Conservation (phyloP, 2,113 vertebrate species). For the Arvicanthis niloticus region DNA sequence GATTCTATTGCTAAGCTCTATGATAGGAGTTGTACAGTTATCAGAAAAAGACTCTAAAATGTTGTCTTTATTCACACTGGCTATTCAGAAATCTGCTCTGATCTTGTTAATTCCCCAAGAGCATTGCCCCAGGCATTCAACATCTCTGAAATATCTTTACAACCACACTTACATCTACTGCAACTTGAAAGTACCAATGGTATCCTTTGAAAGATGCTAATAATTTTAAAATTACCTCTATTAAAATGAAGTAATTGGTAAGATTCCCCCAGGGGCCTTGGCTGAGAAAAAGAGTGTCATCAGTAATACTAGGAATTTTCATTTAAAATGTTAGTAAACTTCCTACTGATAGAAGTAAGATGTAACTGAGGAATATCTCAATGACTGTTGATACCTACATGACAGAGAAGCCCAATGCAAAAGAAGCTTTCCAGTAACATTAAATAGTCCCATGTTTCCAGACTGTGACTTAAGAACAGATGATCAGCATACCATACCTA, state of each 20-base stretch:
- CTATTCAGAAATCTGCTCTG: slow-evolving; percentile 17
- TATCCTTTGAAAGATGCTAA: slow-evolving; percentile 57
- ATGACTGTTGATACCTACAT: neutral
- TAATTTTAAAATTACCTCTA: slow-evolving; percentile 71
- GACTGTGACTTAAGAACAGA: neutral
- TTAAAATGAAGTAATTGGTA: slow-evolving; percentile 61
- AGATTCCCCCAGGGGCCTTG: neutral
- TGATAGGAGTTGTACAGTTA: neutral
- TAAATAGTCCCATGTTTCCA: neutral
- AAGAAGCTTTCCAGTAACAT: neutral
- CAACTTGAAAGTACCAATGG: neutral
- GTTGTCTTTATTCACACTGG: slow-evolving; percentile 30
- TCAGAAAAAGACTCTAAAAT: neutral
- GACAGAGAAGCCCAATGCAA: neutral
- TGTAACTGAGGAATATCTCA: neutral
- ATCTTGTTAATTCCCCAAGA: slow-evolving; percentile 50
- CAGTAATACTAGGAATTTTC: neutral
- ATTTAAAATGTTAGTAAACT: slow-evolving; percentile 4
- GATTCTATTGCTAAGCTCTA: neutral
- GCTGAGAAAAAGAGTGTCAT: neutral
- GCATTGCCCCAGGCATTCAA: slow-evolving; percentile 37
- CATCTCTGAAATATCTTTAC: neutral
- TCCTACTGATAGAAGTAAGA: slow-evolving; percentile 38
- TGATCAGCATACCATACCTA: neutral
- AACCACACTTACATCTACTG: slow-evolving; percentile 19